A percentile compares a stretch with the other conserved stretches of the same genome.
These are phyloP conservation scores for Tetragnatha versicolor DNA, from an alignment of 1,140 invertebrate genomes.

Conservation along the genomic window DNA sequence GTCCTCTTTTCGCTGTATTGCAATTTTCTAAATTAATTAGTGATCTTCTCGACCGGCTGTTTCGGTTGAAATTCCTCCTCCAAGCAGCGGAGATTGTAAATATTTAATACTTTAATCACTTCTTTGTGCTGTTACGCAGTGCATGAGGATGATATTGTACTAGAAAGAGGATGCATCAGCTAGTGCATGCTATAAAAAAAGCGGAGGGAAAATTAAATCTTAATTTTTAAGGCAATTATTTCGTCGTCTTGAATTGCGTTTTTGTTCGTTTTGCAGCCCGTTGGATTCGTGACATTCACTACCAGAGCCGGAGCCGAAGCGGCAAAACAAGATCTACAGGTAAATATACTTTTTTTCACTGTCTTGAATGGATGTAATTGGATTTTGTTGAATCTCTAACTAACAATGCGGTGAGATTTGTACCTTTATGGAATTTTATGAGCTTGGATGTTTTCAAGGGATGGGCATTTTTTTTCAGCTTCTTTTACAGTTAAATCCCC, in stretches of 20 bases:
- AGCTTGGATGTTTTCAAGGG: too few relatives aligned
- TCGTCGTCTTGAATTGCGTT: background rate
- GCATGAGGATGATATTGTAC: too few relatives aligned
- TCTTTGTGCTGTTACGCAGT: slow-evolving; percentile 16
- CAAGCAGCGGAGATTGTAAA: slow-evolving; percentile 6
- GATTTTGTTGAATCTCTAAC: too few relatives aligned
- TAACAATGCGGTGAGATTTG: too few relatives aligned
- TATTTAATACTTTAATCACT: slow-evolving; percentile 46
- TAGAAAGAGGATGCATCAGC: too few relatives aligned
- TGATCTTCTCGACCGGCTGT: background rate
- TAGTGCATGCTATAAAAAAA: too few relatives aligned
- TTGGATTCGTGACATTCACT: slow-evolving; percentile 99
- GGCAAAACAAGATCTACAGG: slow-evolving; percentile 98
- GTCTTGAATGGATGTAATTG: too few relatives aligned
- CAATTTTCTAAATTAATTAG: slow-evolving; percentile 40
- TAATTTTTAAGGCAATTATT: background rate
- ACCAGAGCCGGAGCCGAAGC: slow-evolving; percentile 96
- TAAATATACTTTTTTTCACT: slow-evolving; percentile 68
- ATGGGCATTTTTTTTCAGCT: too few relatives aligned
- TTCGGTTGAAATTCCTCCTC: too few relatives aligned
- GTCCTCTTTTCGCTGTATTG: slow-evolving; percentile 37
- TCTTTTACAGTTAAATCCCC: too few relatives aligned
- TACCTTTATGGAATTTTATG: too few relatives aligned
- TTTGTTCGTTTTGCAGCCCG: slow-evolving; percentile 77
- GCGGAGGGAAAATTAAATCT: background rate